These are phyloP conservation scores for Caprella mutica DNA, from an alignment of 2,888 invertebrate genomes.

Conservation along the genomic window DNA sequence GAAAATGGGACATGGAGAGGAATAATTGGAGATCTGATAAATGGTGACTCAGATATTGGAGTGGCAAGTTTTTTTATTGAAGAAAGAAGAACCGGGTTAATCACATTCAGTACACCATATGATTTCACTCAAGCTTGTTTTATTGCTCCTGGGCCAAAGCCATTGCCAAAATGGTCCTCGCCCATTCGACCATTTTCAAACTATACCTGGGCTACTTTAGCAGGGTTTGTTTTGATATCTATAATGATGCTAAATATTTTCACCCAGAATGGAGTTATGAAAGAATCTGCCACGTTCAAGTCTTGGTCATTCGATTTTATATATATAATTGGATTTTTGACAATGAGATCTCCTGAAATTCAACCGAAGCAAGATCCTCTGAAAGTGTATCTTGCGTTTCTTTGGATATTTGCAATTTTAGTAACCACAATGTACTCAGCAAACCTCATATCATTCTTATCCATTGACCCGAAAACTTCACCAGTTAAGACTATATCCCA, in stretches of 20 bases:
- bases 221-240: constrained; percentile 5
- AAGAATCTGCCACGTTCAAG: constrained; percentile 11
- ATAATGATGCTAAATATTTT: constrained; percentile 8
- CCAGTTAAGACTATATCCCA: constrained; percentile 20
- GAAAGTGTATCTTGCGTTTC: constrained; percentile 15
- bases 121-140: constrained; percentile 27
- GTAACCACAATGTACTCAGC: constrained; percentile 28
- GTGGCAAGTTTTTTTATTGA: constrained; percentile 21
- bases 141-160: constrained; percentile 19
- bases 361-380: constrained; percentile 8
- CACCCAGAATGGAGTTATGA: not conserved
- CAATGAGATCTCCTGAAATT: constrained; percentile 1
- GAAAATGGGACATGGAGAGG: constrained; percentile 24
- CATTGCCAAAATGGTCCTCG: constrained; percentile 17
- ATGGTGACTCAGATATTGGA: constrained; percentile 20
- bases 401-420: constrained; percentile 16
- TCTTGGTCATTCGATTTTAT: constrained; percentile 14
- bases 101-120: constrained; percentile 21
- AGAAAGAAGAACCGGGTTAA: constrained; percentile 10
- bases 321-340: constrained; percentile 15
- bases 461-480: constrained; percentile 16
- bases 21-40: constrained; percentile 16
- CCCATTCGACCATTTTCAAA: constrained; percentile 17
- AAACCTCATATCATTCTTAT: constrained; percentile 23
- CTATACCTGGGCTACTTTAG: constrained; percentile 15